Evolutionary conservation across 1,140 invertebrate species (phyloP), one percentile per base, ranked within the genome.

Genomic region (Drosophila santomea): DNA sequence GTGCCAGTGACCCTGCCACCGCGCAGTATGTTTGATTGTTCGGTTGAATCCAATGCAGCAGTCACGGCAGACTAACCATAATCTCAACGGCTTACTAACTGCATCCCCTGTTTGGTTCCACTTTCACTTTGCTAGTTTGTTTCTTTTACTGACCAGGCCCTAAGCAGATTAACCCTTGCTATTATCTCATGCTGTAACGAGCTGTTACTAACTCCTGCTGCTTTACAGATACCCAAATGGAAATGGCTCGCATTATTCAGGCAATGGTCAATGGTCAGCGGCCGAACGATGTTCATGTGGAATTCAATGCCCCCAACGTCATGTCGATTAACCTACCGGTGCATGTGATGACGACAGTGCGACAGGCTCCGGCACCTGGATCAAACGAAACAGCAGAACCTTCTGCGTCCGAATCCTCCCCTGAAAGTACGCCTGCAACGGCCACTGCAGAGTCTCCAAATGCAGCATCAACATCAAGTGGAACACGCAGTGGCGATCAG

Each of bases 191-290:
- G 5, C 4, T 20, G 0, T 6, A 7, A 10, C 10, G 3, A 12
- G 2, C 20, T 17, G 32, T 15, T 11, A 36, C 43, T 78, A 52
- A 66, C 47, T 5, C 17, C 8, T 10, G 55, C 10, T 11, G 14
- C 1, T 14, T 80, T 73, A 20, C 76, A 92, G 91, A 91, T 78
- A 74, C 76, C 7, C 92, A 93, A 48, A 56, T 81, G 39, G 92
- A 91, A 28, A 84, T 92, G 67, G 90, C 90, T 2, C 84, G 95
- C 44, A 92, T 96, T 2, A 94, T 96, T 74, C 94, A 95, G 57
- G 94, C 94, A n/a, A 93, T 94, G 32, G 92, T 93, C 2, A 90
- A 84, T 54, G n/a, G 81, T 81, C 20, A 78, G 67, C 25, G 78
- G 59, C 51, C 68, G 1, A 71, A 47, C 12, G 88, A 92, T 57